phyloP scores from a whole-genome alignment of 2,113 vertebrate genomes.

The Lepus timidus region DNA sequence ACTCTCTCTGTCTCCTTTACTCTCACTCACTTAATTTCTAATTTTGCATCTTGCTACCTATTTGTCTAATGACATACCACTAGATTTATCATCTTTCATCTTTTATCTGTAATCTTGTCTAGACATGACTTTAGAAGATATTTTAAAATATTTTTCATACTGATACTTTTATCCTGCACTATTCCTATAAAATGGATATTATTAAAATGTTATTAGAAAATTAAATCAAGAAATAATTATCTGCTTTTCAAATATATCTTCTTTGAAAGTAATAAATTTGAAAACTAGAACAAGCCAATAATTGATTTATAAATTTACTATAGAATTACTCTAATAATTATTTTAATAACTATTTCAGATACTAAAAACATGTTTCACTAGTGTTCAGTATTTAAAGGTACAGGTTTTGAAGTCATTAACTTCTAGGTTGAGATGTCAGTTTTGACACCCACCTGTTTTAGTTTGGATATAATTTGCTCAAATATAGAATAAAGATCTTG shows the following conservation, averaged over 20 bases:
- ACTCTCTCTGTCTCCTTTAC: not conserved
- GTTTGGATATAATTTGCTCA: not conserved
- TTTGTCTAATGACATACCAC: not conserved
- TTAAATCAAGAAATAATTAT: not conserved
- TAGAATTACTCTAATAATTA: not conserved
- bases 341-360: not conserved
- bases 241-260: not conserved
- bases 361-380: not conserved
- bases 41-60: not conserved
- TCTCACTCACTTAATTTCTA: not conserved
- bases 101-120: not conserved
- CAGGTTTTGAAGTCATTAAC: not conserved
- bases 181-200: not conserved
- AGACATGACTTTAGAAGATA: not conserved
- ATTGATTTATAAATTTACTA: not conserved
- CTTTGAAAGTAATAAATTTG: not conserved
- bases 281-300: not conserved
- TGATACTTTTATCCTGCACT: not conserved
- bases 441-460: not conserved
- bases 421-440: not conserved
- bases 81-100: not conserved
- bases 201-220: not conserved
- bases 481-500: not conserved
- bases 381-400: not conserved
- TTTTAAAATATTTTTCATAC: not conserved